Evolutionary conservation across 1,140 invertebrate genomes (phyloP).

Genomic region (Himalopsyche phryganea): DNA sequence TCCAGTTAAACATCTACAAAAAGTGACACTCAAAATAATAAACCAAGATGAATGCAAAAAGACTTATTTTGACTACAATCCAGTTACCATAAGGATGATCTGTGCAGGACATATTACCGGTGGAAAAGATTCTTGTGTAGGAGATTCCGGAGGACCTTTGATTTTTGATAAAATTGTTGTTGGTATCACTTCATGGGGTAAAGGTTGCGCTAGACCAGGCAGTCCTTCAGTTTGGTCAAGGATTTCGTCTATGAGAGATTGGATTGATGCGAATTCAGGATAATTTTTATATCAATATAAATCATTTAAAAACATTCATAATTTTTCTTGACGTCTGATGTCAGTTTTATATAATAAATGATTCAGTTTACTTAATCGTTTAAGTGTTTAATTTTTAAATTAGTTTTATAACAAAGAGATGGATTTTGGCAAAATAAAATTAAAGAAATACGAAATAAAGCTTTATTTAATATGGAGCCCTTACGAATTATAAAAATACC

Average conservation of each 20-base stretch:
- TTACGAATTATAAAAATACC: no score
- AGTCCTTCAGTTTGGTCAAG: slow-evolving; percentile 58
- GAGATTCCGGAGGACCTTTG: slow-evolving; percentile 50
- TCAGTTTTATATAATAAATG: no score
- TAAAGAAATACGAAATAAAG: no score
- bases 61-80: slow-evolving; percentile 34
- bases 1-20: slow-evolving; percentile 45
- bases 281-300: no score
- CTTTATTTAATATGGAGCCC: no score
- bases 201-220: slow-evolving; percentile 51
- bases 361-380: no score
- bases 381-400: no score
- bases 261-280: no score
- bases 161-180: slow-evolving; percentile 38
- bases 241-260: slow-evolving; percentile 44
- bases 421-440: no score
- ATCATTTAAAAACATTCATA: no score
- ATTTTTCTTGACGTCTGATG: no score
- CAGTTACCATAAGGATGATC: slow-evolving; percentile 58
- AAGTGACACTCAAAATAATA: slow-evolving; percentile 45
- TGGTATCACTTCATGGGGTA: slow-evolving; percentile 62
- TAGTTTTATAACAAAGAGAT: no score
- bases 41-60: slow-evolving; percentile 37
- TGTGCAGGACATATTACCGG: slow-evolving; percentile 66
- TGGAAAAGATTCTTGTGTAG: slow-evolving; percentile 68